Evolutionary conservation across 2,113 vertebrate genomes (phyloP).

Genomic region (Desmodus rotundus): DNA sequence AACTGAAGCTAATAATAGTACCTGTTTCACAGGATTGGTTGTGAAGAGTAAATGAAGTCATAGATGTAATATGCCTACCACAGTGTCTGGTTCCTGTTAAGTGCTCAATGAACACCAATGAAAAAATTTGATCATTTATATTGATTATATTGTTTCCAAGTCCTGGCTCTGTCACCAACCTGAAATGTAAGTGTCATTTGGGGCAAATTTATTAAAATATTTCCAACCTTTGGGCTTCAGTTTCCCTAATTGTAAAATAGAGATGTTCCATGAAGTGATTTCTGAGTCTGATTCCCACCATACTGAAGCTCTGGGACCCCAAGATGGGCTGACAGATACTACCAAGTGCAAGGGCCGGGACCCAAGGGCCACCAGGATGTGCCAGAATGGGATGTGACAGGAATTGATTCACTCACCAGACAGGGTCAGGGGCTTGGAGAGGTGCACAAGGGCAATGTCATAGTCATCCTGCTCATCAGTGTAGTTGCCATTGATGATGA

Average conservation of each 20-base stretch:
- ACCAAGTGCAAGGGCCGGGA: not conserved
- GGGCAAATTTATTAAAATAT: not conserved
- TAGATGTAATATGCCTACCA: not conserved
- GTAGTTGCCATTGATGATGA: constrained; percentile 88
- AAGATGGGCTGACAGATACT: not conserved
- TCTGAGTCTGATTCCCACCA: not conserved
- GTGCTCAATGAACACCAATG: not conserved
- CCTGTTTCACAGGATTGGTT: not conserved
- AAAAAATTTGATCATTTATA: not conserved
- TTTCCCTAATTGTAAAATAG: not conserved
- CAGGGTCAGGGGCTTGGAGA: constrained; percentile 80
- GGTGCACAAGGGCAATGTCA: constrained; percentile 88
- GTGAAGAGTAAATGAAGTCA: not conserved
- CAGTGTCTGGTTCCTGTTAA: not conserved
- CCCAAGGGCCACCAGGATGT: rapidly evolving
- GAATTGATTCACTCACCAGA: constrained; percentile 74
- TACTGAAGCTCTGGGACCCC: not conserved
- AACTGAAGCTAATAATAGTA: not conserved
- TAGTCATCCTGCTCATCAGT: constrained; percentile 81
- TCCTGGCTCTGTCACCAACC: not conserved
- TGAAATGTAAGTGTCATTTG: not conserved
- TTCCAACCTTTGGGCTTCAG: not conserved
- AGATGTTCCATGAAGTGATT: not conserved
- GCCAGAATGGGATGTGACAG: rapidly evolving
- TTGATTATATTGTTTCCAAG: not conserved